Conservation (phyloP, 1,140 invertebrate genomes). For the Anastatus disparis region DNA sequence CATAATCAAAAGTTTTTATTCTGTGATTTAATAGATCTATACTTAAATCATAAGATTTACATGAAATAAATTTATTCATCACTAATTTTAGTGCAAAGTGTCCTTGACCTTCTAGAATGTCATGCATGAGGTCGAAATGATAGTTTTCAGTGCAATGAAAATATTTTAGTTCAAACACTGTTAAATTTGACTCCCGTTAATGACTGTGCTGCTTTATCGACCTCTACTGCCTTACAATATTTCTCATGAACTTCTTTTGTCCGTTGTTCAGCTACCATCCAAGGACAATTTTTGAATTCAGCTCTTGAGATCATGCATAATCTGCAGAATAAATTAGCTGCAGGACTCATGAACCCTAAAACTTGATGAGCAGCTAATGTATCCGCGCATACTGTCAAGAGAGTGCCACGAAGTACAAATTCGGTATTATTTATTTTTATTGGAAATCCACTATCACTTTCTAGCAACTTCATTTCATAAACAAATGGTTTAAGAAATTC, state of each 20-base stretch:
- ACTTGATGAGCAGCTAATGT: neutral
- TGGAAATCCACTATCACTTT: neutral
- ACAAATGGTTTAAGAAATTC: neutral
- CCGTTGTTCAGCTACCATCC: neutral
- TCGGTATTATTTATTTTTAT: neutral
- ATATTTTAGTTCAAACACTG: neutral
- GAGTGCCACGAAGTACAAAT: neutral
- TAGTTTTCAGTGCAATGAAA: neutral
- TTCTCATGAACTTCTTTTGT: neutral
- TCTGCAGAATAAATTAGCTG: slow-evolving; percentile 1
- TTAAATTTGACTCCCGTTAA: too few relatives aligned
- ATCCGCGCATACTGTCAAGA: neutral
- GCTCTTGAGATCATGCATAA: neutral
- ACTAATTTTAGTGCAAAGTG: neutral
- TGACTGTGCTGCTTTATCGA: too few relatives aligned
- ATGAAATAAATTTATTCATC: neutral
- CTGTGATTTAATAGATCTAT: neutral
- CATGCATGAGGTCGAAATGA: neutral
- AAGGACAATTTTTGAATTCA: neutral
- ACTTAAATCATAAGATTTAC: neutral
- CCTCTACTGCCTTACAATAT: too few relatives aligned
- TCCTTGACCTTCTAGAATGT: neutral
- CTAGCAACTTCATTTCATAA: neutral
- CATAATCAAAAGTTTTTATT: neutral
- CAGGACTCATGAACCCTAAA: neutral